These are phyloP conservation scores for Neoscelio sp. DNA, from an alignment of 2,888 invertebrate species.

Conservation along the genomic window DNA sequence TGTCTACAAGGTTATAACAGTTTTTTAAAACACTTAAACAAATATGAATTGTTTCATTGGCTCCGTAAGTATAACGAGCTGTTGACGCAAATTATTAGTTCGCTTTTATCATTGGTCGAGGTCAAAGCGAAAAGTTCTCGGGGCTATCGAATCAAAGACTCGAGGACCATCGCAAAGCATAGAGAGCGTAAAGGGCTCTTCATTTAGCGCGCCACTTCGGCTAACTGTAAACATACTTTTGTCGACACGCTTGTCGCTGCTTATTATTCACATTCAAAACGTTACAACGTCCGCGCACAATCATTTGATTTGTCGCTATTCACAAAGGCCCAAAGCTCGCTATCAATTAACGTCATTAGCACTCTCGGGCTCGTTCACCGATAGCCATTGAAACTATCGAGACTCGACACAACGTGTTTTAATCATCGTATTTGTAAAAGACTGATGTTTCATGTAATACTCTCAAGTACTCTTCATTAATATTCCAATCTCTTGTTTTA, in stretches of 20 bases:
- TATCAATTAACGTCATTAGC: conserved; percentile 24
- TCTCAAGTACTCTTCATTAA: too few relatives aligned
- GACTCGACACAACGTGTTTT: not conserved
- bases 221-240: conserved; percentile 36
- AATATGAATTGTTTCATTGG: too few relatives aligned
- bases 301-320: conserved; percentile 66
- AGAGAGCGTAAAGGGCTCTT: conserved; percentile 20
- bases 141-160: conserved; percentile 27
- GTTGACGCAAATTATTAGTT: conserved; percentile 32
- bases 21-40: too few relatives aligned
- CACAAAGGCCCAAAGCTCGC: conserved; percentile 14
- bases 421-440: conserved; percentile 1
- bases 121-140: conserved; percentile 13
- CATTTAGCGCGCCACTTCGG: conserved; percentile 10
- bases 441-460: too few relatives aligned
- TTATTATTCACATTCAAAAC: conserved; percentile 13
- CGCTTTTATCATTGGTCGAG: conserved; percentile 9
- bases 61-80: conserved; percentile 16
- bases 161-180: not conserved
- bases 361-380: conserved; percentile 4
- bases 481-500: too few relatives aligned
- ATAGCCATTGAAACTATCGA: not conserved
- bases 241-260: conserved; percentile 18
- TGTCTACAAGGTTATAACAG: too few relatives aligned
- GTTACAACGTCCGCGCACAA: conserved; percentile 23